Conservation (phyloP, 1,140 invertebrate species). For the Geopemphigus sp. region DNA sequence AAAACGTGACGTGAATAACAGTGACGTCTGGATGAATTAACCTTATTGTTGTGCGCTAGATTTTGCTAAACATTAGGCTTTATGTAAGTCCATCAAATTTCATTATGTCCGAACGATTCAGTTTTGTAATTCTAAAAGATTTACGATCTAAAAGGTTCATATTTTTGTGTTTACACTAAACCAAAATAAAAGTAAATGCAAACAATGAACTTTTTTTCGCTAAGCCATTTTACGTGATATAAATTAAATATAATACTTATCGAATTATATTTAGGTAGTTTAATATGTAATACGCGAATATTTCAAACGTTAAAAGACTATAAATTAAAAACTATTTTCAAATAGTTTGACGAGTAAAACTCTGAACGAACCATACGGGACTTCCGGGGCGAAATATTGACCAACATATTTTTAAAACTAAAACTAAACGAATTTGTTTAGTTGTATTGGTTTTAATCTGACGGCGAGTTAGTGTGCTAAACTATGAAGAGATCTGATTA, state of each 20-base stretch:
- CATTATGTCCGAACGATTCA: slow-evolving; percentile 37
- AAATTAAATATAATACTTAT: background rate
- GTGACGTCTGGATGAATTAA: slow-evolving; percentile 38
- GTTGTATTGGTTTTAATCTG: background rate
- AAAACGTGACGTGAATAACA: slow-evolving; percentile 44
- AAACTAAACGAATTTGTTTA: slow-evolving; percentile 13
- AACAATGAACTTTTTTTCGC: background rate
- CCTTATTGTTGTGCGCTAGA: slow-evolving; percentile 6
- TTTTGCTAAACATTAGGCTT: slow-evolving; percentile 11
- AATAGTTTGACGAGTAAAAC: background rate
- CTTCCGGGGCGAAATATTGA: background rate
- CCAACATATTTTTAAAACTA: background rate
- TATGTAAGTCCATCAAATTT: slow-evolving; percentile 29
- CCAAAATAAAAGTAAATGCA: background rate
- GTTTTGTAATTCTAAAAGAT: slow-evolving; percentile 16
- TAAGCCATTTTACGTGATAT: background rate
- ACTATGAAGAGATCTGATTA: slow-evolving; percentile 7
- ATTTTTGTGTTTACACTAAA: slow-evolving; percentile 14
- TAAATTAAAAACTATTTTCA: background rate
- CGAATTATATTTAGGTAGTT: background rate
- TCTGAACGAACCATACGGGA: too few relatives aligned
- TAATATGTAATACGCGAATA: background rate
- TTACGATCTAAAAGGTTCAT: slow-evolving; percentile 12
- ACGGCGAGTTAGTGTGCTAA: background rate
- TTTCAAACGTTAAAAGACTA: background rate